A percentile compares a stretch with the other conserved stretches of the same genome.
Evolutionary conservation across 2,888 invertebrate species (phyloP).

Genomic region (Melanargia galathea): DNA sequence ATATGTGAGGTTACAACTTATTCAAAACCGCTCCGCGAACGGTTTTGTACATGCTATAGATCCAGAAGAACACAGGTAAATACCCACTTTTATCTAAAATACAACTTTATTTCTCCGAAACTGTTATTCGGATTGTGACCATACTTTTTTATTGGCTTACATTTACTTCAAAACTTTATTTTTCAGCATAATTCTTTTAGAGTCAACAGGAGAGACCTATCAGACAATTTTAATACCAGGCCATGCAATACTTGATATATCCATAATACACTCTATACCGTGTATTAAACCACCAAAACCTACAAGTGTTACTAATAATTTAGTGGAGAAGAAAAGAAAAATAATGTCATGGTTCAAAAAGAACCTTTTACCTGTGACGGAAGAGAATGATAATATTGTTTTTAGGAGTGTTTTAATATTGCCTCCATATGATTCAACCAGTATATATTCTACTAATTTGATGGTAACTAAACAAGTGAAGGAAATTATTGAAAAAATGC

Average conservation of each 20-base stretch:
- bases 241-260: slow-evolving; percentile 58
- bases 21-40: neutral
- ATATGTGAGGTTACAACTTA: slow-evolving; percentile 8
- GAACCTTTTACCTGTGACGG: slow-evolving; percentile 62
- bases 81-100: no score
- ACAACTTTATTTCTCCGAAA: no score
- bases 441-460: slow-evolving; percentile 68
- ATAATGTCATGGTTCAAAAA: slow-evolving; percentile 63
- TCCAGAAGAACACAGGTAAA: slow-evolving; percentile 12
- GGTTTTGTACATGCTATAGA: slow-evolving; percentile 14
- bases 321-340: slow-evolving; percentile 53
- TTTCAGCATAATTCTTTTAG: slow-evolving; percentile 66
- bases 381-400: slow-evolving; percentile 58
- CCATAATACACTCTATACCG: slow-evolving; percentile 41
- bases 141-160: no score
- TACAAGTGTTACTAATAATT: slow-evolving; percentile 39
- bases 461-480: slow-evolving; percentile 63
- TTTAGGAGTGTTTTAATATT: slow-evolving; percentile 62
- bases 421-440: slow-evolving; percentile 59
- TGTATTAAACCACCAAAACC: slow-evolving; percentile 39
- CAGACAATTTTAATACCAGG: slow-evolving; percentile 63
- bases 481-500: slow-evolving; percentile 65
- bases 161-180: slow-evolving; percentile 1
- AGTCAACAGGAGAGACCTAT: slow-evolving; percentile 51
- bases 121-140: no score